A percentile compares a stretch with the other conserved stretches of the same genome.
phyloP scores from a whole-genome alignment of 2,113 vertebrate genomes.

The Sphyrna mokarran region DNA sequence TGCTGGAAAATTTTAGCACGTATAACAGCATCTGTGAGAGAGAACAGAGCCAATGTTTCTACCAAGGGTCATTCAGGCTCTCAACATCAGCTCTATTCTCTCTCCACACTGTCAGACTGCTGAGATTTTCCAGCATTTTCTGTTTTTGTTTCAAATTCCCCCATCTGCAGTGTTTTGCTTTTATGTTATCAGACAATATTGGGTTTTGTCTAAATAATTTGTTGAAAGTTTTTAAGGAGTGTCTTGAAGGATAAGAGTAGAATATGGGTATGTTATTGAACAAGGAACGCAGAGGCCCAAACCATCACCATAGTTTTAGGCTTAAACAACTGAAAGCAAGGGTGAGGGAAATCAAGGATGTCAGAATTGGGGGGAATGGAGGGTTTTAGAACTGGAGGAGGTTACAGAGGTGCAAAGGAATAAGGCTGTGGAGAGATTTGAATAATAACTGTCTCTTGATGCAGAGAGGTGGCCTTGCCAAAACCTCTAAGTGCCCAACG shows the following conservation, averaged over 20 bases:
- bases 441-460: not conserved
- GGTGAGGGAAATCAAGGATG: not conserved
- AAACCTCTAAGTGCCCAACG: too few species aligned
- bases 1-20: too few species aligned
- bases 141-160: too few species aligned
- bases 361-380: not conserved
- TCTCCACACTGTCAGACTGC: too few species aligned
- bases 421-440: not conserved
- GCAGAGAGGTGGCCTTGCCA: not conserved
- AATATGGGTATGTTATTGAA: not conserved
- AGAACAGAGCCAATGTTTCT: too few species aligned
- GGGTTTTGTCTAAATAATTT: not conserved
- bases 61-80: too few species aligned
- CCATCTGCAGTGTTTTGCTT: too few species aligned
- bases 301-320: not conserved
- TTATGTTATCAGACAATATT: not conserved
- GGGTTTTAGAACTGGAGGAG: not conserved
- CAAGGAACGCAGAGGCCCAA: too few species aligned
- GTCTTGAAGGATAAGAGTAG: too few species aligned
- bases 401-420: not conserved
- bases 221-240: not conserved
- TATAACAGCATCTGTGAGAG: too few species aligned
- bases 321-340: not conserved
- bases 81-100: too few species aligned
- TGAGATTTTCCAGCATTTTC: too few species aligned